These are phyloP conservation scores for Stenopsyche tienmushanensis DNA, from an alignment of 1,140 invertebrate species.

Conservation along the genomic window DNA sequence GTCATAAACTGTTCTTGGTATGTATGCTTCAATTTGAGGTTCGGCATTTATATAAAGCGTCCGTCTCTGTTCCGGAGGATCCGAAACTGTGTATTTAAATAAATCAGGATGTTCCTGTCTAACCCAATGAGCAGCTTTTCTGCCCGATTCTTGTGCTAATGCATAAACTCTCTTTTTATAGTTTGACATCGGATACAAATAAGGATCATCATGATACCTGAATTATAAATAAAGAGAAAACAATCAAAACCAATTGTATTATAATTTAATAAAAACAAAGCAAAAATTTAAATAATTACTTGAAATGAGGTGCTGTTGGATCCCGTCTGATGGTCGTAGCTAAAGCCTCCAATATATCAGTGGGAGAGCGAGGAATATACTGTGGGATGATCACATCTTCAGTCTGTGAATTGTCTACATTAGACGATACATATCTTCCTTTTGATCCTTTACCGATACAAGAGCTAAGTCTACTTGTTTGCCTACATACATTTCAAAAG, in stretches of 20 bases:
- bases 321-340: slow-evolving; percentile 73
- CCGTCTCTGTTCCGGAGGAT: slow-evolving; percentile 59
- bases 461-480: not conserved
- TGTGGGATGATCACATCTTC: slow-evolving; percentile 53
- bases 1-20: slow-evolving; percentile 66
- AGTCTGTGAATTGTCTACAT: not conserved
- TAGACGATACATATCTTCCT: not conserved
- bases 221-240: slow-evolving; percentile 1
- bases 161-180: slow-evolving; percentile 70
- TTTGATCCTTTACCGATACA: not conserved
- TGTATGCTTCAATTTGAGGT: slow-evolving; percentile 65
- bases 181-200: slow-evolving; percentile 78
- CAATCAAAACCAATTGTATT: too few relatives aligned
- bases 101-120: slow-evolving; percentile 72
- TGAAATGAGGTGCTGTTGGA: slow-evolving; percentile 79
- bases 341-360: slow-evolving; percentile 80
- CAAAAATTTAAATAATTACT: slow-evolving; percentile 47
- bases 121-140: slow-evolving; percentile 85
- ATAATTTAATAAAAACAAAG: slow-evolving; percentile 6
- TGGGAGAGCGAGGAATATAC: slow-evolving; percentile 71
- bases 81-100: slow-evolving; percentile 71
- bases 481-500: not conserved
- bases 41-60: slow-evolving; percentile 57
- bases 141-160: slow-evolving; percentile 80
- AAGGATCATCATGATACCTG: slow-evolving; percentile 87